These are phyloP conservation scores for Bibio marci DNA, from an alignment of 2,888 invertebrate species.

Conservation along the genomic window DNA sequence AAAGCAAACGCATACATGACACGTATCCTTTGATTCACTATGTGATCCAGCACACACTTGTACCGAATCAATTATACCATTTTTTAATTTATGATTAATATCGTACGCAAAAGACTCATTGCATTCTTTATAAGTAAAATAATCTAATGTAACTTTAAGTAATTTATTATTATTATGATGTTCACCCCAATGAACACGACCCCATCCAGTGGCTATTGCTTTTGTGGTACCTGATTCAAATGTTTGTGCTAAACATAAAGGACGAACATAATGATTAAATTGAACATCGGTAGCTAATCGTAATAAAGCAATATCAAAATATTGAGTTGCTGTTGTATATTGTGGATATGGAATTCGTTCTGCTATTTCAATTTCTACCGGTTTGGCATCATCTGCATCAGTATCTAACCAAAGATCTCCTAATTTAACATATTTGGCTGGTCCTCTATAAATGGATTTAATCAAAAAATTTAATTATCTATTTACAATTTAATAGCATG, in stretches of 20 bases:
- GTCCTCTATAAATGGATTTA: conserved; percentile 9
- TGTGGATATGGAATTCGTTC: conserved; percentile 25
- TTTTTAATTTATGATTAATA: conserved; percentile 13
- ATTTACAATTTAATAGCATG: too few species aligned
- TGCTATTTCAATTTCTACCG: conserved; percentile 19
- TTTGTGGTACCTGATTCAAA: conserved; percentile 12
- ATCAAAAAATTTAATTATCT: background rate
- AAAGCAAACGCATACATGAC: conserved; percentile 11
- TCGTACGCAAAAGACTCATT: conserved; percentile 13
- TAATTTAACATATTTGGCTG: conserved; percentile 18
- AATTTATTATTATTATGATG: conserved; percentile 21
- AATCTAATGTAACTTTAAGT: conserved; percentile 28
- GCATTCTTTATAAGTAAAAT: conserved; percentile 20
- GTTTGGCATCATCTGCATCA: conserved; percentile 18
- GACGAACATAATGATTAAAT: conserved; percentile 20
- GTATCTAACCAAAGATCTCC: conserved; percentile 23
- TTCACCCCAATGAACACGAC: conserved; percentile 14
- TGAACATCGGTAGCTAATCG: conserved; percentile 18
- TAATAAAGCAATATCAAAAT: conserved; percentile 33
- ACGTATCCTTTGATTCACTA: conserved; percentile 25
- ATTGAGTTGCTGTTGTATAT: conserved; percentile 24
- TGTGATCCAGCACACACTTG: conserved; percentile 32
- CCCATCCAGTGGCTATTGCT: conserved; percentile 26
- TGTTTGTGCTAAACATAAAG: conserved; percentile 21
- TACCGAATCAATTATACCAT: conserved; percentile 25